Conservation (phyloP, 2,888 invertebrate species). For the Deilephila porcellus region DNA sequence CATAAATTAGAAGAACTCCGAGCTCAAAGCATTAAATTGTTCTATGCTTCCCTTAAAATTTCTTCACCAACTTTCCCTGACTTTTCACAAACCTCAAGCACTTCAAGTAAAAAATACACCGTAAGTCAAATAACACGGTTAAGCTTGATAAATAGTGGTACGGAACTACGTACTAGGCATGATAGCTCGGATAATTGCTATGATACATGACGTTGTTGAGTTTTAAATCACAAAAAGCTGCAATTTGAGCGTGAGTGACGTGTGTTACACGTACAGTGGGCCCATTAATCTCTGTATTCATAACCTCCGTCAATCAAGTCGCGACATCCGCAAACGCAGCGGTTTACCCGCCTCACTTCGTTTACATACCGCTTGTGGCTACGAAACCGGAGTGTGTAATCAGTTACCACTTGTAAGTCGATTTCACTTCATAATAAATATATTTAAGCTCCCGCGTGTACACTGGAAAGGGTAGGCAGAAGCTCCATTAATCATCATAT, state of each 20-base stretch:
- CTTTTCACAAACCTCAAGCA: background rate
- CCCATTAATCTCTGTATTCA: constrained; percentile 76
- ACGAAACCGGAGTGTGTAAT: constrained; percentile 33
- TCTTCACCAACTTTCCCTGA: no score
- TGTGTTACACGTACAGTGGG: constrained; percentile 38
- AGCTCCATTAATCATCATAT: no score
- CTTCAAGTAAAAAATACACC: no score
- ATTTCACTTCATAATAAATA: no score
- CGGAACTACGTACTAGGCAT: background rate
- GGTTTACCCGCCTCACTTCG: constrained; percentile 55
- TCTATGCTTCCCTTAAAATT: no score
- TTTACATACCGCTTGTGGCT: constrained; percentile 43
- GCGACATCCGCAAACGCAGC: constrained; percentile 66
- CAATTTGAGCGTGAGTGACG: constrained; percentile 30
- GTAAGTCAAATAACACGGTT: no score
- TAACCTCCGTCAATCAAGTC: constrained; percentile 72
- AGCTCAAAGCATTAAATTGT: no score
- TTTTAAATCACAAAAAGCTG: constrained; percentile 30
- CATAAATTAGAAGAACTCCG: no score
- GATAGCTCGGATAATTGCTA: constrained; percentile 15
- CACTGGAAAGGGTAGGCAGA: no score
- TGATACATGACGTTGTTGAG: constrained; percentile 24
- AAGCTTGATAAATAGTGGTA: no score
- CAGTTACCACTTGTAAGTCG: no score
- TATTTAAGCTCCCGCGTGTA: no score